Percentiles rank a stretch among this genome's conserved stretches.
Conservation (phyloP, 2,888 invertebrate genomes). For the Pandemis heparana region DNA sequence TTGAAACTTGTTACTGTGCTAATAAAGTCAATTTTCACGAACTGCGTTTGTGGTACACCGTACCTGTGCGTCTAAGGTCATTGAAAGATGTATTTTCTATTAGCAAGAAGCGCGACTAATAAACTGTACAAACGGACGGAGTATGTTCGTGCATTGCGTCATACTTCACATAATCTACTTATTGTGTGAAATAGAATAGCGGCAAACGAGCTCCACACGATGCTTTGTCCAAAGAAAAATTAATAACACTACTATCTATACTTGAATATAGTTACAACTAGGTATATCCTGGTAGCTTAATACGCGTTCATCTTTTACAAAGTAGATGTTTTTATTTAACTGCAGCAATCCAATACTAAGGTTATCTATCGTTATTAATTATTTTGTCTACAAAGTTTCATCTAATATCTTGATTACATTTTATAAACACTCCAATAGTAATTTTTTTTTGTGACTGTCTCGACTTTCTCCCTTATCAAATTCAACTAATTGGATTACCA, state of each 20-base stretch:
- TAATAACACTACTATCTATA: conserved; percentile 18
- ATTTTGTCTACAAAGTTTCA: too few relatives aligned
- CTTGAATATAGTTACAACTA: background rate
- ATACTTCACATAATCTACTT: conserved; percentile 43
- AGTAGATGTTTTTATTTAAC: too few relatives aligned
- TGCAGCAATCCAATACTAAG: too few relatives aligned
- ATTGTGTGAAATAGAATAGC: conserved; percentile 43
- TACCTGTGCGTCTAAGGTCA: conserved; percentile 38
- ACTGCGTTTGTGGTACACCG: conserved; percentile 5
- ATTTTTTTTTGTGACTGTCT: background rate
- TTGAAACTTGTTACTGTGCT: background rate
- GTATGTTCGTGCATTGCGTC: conserved; percentile 39
- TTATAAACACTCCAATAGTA: background rate
- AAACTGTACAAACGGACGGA: conserved; percentile 33
- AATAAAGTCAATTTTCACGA: conserved; percentile 18
- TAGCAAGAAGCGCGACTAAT: conserved; percentile 39
- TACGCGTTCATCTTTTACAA: too few relatives aligned
- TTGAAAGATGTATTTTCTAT: conserved; percentile 43
- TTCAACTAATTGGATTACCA: conserved; percentile 37
- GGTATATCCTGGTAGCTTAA: too few relatives aligned
- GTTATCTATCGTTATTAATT: too few relatives aligned
- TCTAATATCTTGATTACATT: background rate
- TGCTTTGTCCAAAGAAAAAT: conserved; percentile 33
- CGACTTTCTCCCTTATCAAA: conserved; percentile 26
- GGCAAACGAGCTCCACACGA: conserved; percentile 41